A percentile compares a stretch with the other conserved stretches of the same genome.
Conservation (phyloP, 2,888 invertebrate species). For the Archips crataeganus region DNA sequence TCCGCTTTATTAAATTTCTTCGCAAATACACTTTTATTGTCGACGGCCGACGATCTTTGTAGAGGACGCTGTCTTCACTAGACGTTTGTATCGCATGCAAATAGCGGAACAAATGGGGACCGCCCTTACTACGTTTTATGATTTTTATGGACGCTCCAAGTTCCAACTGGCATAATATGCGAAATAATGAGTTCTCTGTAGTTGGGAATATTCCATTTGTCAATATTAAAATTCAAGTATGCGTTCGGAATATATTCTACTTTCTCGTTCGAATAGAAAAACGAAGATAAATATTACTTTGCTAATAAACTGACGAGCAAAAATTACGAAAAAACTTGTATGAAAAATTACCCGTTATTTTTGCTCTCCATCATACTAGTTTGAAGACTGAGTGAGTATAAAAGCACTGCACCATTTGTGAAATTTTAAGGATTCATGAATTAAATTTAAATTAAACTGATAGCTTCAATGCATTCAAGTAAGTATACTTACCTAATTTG, state of each 20-base stretch:
- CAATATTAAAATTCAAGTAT: slow-evolving; percentile 53
- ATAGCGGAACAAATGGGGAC: slow-evolving; percentile 76
- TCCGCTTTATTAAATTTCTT: slow-evolving; percentile 86
- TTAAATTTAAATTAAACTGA: slow-evolving; percentile 26
- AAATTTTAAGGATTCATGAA: slow-evolving; percentile 34
- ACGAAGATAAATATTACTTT: slow-evolving; percentile 35
- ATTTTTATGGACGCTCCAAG: slow-evolving; percentile 70
- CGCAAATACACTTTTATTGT: slow-evolving; percentile 85
- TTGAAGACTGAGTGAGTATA: neutral
- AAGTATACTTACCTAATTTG: neutral
- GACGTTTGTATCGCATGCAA: slow-evolving; percentile 81
- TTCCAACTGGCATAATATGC: slow-evolving; percentile 56
- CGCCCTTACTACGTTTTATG: slow-evolving; percentile 74
- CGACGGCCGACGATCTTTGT: slow-evolving; percentile 75
- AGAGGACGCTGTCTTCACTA: slow-evolving; percentile 71
- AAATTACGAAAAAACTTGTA: no score
- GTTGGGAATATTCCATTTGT: slow-evolving; percentile 55
- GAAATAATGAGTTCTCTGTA: slow-evolving; percentile 58
- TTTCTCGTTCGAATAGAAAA: slow-evolving; percentile 35
- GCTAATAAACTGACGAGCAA: slow-evolving; percentile 5
- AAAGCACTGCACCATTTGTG: slow-evolving; percentile 11
- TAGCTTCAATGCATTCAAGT: slow-evolving; percentile 16
- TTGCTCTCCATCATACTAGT: no score
- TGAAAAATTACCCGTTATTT: no score
- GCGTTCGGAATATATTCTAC: slow-evolving; percentile 35